These are phyloP conservation scores for Mirza zaza DNA, from an alignment of 2,113 vertebrate species.

Conservation along the genomic window DNA sequence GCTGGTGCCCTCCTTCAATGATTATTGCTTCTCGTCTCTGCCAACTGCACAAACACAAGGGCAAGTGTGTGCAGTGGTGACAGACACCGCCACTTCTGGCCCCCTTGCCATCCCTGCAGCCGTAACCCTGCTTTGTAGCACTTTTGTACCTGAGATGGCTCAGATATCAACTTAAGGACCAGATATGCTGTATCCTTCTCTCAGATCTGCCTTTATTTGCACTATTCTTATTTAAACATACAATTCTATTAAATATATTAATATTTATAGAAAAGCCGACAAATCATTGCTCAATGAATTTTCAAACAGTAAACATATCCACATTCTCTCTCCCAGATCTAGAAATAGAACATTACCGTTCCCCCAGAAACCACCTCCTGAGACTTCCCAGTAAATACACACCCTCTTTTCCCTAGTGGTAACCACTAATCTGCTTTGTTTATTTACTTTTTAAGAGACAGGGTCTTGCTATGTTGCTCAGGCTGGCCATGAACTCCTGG, in stretches of 20 bases:
- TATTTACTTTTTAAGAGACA: not conserved
- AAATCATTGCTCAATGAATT: not conserved
- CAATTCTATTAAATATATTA: not conserved
- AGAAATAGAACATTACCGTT: not conserved
- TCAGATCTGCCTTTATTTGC: not conserved
- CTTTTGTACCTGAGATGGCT: not conserved
- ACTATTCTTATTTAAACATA: not conserved
- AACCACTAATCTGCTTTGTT: not conserved
- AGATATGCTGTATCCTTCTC: not conserved
- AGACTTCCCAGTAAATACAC: not conserved
- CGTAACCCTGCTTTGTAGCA: not conserved
- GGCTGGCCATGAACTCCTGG: not conserved
- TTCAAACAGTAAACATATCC: not conserved
- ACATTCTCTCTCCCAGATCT: not conserved
- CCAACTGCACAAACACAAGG: not conserved
- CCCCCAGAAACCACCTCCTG: not conserved
- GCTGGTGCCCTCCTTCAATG: not conserved
- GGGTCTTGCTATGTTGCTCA: not conserved
- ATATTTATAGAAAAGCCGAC: not conserved
- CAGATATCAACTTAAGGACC: not conserved
- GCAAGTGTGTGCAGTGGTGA: not conserved
- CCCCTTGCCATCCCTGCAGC: not conserved
- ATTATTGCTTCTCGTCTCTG: not conserved
- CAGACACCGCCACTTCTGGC: not conserved
- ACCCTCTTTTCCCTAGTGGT: too few species aligned